Conservation (phyloP, 2,113 vertebrate species). For the Mesocricetus auratus region DNA sequence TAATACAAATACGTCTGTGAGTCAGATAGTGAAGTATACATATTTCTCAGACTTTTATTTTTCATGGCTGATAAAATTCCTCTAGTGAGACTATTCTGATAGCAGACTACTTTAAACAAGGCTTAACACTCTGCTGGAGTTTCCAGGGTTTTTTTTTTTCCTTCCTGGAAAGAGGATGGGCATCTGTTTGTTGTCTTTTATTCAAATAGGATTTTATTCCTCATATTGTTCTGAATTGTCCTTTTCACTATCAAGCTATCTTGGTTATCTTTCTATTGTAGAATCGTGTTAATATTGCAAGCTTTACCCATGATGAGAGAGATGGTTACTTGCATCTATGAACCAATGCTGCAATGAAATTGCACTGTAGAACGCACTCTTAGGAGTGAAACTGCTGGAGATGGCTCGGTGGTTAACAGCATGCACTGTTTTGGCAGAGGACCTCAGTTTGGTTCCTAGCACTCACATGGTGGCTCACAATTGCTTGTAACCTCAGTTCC, state of each 20-base stretch:
- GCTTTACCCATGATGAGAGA: slow-evolving; percentile 18
- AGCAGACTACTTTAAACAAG: slow-evolving; percentile 23
- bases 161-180: not conserved
- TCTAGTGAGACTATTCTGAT: slow-evolving; percentile 50
- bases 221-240: slow-evolving; percentile 52
- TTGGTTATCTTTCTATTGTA: slow-evolving; percentile 35
- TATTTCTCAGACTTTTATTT: slow-evolving; percentile 42
- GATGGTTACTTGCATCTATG: slow-evolving; percentile 15
- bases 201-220: slow-evolving; percentile 39
- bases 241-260: slow-evolving; percentile 50
- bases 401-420: not conserved
- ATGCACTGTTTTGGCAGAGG: not conserved
- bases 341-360: slow-evolving; percentile 42
- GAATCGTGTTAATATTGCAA: slow-evolving; percentile 15
- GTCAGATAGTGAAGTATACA: slow-evolving; percentile 58
- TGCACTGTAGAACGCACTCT: slow-evolving; percentile 14
- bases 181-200: slow-evolving; percentile 20
- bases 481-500: not conserved
- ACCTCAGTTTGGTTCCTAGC: not conserved
- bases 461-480: not conserved
- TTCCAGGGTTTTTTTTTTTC: not conserved
- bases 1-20: slow-evolving; percentile 44
- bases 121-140: not conserved
- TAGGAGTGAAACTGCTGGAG: slow-evolving; percentile 35
- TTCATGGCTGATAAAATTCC: no score